A percentile compares a stretch with the other conserved stretches of the same genome.
Evolutionary conservation across 2,888 invertebrate species (phyloP).

Genomic region (Meta bourneti): DNA sequence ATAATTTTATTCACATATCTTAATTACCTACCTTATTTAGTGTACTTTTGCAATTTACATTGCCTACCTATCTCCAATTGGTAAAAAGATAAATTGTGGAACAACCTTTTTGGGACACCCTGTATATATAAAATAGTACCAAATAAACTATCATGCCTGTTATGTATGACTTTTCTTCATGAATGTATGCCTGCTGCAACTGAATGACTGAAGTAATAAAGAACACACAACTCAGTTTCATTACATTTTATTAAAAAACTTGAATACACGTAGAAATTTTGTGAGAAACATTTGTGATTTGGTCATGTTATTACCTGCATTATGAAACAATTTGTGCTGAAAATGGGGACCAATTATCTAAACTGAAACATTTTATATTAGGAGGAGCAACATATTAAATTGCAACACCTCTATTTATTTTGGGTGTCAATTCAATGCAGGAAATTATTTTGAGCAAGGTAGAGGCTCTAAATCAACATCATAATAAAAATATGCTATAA

Average conservation of each 20-base stretch:
- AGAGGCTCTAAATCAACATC: slow-evolving; percentile 76
- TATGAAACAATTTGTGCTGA: slow-evolving; percentile 76
- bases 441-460: slow-evolving; percentile 76
- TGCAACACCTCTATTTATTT: slow-evolving; percentile 70
- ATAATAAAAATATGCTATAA: slow-evolving; percentile 78
- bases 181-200: too few species aligned
- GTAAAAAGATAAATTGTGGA: too few species aligned
- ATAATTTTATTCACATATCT: too few species aligned
- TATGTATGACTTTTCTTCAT: too few species aligned
- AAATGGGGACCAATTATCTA: slow-evolving; percentile 74
- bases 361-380: slow-evolving; percentile 72
- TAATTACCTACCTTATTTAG: too few species aligned
- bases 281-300: slow-evolving; percentile 76
- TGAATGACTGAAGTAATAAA: neutral
- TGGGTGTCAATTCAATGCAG: slow-evolving; percentile 64
- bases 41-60: too few species aligned
- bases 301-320: slow-evolving; percentile 75
- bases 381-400: slow-evolving; percentile 73
- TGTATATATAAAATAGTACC: too few species aligned
- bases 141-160: too few species aligned
- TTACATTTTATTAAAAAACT: slow-evolving; percentile 74
- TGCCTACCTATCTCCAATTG: too few species aligned
- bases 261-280: slow-evolving; percentile 76
- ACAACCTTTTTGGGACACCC: too few species aligned
- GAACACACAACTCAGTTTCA: slow-evolving; percentile 44